phyloP scores from a whole-genome alignment of 2,888 invertebrate genomes.

The Minunthozetes semirufus region DNA sequence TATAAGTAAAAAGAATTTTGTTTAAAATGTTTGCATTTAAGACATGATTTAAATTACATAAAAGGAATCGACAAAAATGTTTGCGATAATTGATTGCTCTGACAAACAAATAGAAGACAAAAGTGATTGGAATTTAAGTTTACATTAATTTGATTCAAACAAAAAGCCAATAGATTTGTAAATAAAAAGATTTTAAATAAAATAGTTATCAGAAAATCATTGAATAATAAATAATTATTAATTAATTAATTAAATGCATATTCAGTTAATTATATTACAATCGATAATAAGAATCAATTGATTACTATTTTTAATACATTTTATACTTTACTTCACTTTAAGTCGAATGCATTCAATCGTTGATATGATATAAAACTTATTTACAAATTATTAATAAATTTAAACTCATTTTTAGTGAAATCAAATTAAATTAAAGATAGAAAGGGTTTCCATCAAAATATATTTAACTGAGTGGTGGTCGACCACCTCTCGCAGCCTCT shows the following conservation, averaged over 20 bases:
- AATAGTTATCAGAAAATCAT: no score
- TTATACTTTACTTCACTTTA: no score
- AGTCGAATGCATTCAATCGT: background rate
- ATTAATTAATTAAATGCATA: background rate
- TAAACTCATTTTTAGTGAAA: background rate
- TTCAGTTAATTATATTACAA: background rate
- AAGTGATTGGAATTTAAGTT: background rate
- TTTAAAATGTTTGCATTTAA: no score
- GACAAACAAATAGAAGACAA: no score
- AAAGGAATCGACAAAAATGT: no score
- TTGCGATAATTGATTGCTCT: no score
- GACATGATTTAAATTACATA: no score
- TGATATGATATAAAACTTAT: background rate
- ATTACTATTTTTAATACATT: background rate
- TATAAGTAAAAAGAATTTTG: no score
- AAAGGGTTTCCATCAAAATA: no score
- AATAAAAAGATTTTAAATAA: no score
- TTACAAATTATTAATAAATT: background rate
- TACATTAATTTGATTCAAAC: background rate
- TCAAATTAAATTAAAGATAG: background rate
- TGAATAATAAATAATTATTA: background rate
- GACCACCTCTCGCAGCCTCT: constrained; percentile 69
- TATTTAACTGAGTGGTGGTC: constrained; percentile 47
- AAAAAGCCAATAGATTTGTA: no score
- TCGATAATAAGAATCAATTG: background rate